These are phyloP conservation scores for Schizopygopsis malacanthus DNA, from an alignment of 2,797 vertebrate genomes.

Conservation along the genomic window DNA sequence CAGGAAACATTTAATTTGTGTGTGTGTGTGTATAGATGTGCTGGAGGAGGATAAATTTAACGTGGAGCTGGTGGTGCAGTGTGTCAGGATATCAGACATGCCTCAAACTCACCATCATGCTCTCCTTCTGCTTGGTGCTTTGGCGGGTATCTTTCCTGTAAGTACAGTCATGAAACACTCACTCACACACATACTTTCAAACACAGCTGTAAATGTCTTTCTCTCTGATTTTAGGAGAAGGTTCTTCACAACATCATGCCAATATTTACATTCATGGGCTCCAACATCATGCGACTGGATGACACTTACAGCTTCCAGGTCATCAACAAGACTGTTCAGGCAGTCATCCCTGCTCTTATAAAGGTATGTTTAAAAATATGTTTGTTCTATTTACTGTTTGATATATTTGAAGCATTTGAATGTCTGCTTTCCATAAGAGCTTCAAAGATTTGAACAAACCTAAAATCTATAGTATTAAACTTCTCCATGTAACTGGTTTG, in stretches of 20 bases:
- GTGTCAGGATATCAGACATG: conserved; percentile 86
- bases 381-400: background rate
- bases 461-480: background rate
- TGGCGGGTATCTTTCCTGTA: conserved; percentile 92
- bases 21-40: conserved; percentile 71
- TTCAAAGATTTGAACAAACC: conserved; percentile 9
- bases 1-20: background rate
- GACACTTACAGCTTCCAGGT: conserved; percentile 96
- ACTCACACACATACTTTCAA: rapidly evolving
- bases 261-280: conserved; percentile 99
- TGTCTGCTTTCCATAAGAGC: background rate
- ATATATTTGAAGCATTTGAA: background rate
- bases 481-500: background rate
- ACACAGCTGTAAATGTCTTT: background rate
- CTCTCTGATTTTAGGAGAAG: conserved; percentile 85
- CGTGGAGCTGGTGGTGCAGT: conserved; percentile 94
- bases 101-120: conserved; percentile 97
- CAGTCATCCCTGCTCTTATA: conserved; percentile 93
- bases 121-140: conserved; percentile 87
- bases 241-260: conserved; percentile 99
- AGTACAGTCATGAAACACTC: conserved; percentile 63
- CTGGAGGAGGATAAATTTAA: conserved; percentile 94
- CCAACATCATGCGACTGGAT: conserved; percentile 92
- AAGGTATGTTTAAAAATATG: conserved; percentile 74
- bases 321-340: conserved; percentile 93